Conservation (phyloP, 2,113 vertebrate species). For the Ranitomeya imitator region DNA sequence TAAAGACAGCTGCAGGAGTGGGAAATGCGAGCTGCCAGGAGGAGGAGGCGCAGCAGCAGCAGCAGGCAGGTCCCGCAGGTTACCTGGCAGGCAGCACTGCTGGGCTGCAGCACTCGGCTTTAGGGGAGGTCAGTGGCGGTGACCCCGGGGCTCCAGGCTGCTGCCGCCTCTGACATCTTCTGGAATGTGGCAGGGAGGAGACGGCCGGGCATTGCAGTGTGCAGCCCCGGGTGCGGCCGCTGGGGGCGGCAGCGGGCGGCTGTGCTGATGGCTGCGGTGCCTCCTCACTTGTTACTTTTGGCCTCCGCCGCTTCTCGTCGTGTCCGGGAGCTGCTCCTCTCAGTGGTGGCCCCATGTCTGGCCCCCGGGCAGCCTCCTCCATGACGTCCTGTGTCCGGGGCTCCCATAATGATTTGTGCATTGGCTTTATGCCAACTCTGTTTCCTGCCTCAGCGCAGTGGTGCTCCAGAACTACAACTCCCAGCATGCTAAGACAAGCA, state of each 20-base stretch:
- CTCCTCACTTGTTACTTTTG: neutral
- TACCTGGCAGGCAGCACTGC: neutral
- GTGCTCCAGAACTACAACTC: no score
- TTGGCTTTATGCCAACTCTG: no score
- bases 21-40: neutral
- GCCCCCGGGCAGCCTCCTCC: no score
- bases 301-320: neutral
- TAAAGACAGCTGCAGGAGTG: constrained; percentile 2
- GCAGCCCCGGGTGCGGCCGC: neutral
- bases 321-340: neutral
- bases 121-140: neutral
- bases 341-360: no score
- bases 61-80: neutral
- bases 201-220: neutral
- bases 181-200: constrained; percentile 44
- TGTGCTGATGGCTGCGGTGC: neutral
- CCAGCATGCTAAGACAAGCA: no score
- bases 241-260: neutral
- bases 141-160: neutral
- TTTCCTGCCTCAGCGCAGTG: no score
- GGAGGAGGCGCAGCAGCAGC: neutral
- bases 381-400: no score
- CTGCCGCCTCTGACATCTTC: neutral
- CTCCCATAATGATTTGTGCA: no score
- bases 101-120: neutral